phyloP scores from a whole-genome alignment of 37 sponge, comb jelly and placozoan genomes.

The Aplysina aerophoba region DNA sequence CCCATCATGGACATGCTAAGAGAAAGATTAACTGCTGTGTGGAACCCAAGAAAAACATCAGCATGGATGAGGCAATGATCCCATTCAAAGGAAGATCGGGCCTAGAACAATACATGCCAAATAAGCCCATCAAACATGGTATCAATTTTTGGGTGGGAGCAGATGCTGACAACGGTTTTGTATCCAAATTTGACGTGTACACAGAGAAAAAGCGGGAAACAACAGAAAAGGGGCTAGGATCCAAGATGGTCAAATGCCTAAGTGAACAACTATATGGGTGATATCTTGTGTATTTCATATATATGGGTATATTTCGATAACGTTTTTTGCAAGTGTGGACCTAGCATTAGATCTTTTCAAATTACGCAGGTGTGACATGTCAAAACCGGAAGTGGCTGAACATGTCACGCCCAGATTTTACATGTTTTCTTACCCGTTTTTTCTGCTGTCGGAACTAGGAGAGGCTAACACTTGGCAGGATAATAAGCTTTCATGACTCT shows the following conservation, averaged over 20 bases:
- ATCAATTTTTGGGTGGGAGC: conserved; percentile 5
- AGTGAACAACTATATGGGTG: neutral
- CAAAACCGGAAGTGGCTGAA: no score
- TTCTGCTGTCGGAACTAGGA: no score
- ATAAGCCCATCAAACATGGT: conserved; percentile 39
- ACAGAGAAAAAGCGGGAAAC: conserved; percentile 9
- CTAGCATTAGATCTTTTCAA: neutral
- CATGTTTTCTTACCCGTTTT: no score
- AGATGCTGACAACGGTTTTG: no score
- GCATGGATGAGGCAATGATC: conserved; percentile 47
- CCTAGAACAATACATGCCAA: conserved; percentile 40
- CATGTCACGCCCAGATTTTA: no score
- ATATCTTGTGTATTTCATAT: no score
- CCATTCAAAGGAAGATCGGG: conserved; percentile 35
- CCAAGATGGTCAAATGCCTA: conserved; percentile 38
- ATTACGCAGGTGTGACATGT: no score
- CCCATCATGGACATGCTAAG: neutral
- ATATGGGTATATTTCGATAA: conserved; percentile 40
- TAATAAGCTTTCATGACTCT: no score
- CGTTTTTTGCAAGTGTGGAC: conserved; percentile 22
- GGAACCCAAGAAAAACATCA: conserved; percentile 24
- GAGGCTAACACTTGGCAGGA: no score
- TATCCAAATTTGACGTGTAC: conserved; percentile 37
- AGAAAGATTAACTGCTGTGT: neutral
- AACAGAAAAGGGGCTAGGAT: conserved; percentile 15